A percentile compares a stretch with the other conserved stretches of the same genome.
Conservation (phyloP, 1,140 invertebrate species). For the Battus philenor region DNA sequence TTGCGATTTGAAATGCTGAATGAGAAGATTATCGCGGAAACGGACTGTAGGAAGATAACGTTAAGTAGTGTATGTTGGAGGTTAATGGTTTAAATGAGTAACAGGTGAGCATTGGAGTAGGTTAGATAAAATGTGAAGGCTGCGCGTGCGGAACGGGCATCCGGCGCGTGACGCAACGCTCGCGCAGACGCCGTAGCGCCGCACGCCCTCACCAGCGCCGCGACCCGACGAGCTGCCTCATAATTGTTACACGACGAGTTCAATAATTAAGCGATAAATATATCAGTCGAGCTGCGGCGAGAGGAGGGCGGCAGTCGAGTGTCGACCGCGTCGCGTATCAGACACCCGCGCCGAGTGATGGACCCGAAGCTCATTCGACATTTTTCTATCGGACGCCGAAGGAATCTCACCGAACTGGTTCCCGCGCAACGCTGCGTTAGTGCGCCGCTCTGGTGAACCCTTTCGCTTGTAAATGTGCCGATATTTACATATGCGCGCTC, state of each 20-base stretch:
- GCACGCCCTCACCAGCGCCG: slow-evolving; percentile 34
- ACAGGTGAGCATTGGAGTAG: slow-evolving; percentile 45
- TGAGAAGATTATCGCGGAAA: slow-evolving; percentile 29
- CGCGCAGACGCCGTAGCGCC: slow-evolving; percentile 63
- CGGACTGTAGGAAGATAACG: slow-evolving; percentile 37
- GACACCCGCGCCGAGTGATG: slow-evolving; percentile 65
- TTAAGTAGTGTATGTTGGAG: slow-evolving; percentile 37
- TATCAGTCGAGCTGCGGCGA: slow-evolving; percentile 59
- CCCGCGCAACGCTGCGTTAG: slow-evolving; percentile 70
- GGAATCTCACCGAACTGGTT: slow-evolving; percentile 74
- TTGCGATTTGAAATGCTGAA: slow-evolving; percentile 5
- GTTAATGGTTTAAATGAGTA: slow-evolving; percentile 49
- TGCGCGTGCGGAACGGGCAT: slow-evolving; percentile 28
- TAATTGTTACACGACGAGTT: slow-evolving; percentile 72
- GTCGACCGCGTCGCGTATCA: slow-evolving; percentile 60
- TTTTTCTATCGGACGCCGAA: slow-evolving; percentile 71
- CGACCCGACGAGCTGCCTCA: slow-evolving; percentile 51
- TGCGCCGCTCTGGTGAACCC: slow-evolving; percentile 74
- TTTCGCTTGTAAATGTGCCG: slow-evolving; percentile 75
- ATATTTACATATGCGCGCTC: slow-evolving; percentile 74
- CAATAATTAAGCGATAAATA: slow-evolving; percentile 75
- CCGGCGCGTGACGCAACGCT: slow-evolving; percentile 47
- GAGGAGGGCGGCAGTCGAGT: slow-evolving; percentile 68
- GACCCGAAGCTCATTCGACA: slow-evolving; percentile 61
- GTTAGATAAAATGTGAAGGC: slow-evolving; percentile 60